phyloP scores from a whole-genome alignment of 2,797 vertebrate genomes.

The Channallabes apus region DNA sequence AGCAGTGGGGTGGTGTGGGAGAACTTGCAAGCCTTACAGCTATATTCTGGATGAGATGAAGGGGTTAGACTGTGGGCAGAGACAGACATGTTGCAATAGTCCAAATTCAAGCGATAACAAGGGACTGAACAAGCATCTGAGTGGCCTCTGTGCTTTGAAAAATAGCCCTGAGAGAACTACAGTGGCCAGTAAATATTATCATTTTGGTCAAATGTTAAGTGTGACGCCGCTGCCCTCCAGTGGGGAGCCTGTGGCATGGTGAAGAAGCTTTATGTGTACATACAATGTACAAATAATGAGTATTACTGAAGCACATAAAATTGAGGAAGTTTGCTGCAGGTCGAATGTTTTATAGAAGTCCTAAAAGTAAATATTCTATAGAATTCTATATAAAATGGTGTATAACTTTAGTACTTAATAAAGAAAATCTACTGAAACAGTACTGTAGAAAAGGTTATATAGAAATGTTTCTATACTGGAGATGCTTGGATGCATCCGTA shows the following conservation, averaged over 20 bases:
- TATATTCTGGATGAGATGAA: background rate
- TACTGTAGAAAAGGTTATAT: too few species aligned
- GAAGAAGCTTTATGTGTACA: too few species aligned
- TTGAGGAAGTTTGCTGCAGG: background rate
- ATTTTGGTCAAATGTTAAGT: background rate
- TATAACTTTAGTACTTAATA: too few species aligned
- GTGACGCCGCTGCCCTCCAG: slow-evolving; percentile 50
- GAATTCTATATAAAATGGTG: too few species aligned
- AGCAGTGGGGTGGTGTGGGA: background rate
- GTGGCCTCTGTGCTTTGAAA: background rate
- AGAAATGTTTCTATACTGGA: too few species aligned
- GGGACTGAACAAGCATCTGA: background rate
- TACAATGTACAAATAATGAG: background rate
- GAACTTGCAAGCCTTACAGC: background rate
- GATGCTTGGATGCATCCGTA: too few species aligned
- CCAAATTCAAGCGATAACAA: background rate
- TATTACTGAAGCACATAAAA: background rate
- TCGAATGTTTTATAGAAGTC: too few species aligned
- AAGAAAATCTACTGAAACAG: too few species aligned
- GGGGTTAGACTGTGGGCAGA: background rate
- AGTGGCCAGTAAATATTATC: background rate
- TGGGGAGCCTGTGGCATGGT: slow-evolving; percentile 21
- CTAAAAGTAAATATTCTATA: too few species aligned
- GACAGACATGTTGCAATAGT: background rate
- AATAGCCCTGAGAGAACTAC: background rate